phyloP scores from a whole-genome alignment of 2,888 invertebrate genomes.

The Agapetus fuscipes region DNA sequence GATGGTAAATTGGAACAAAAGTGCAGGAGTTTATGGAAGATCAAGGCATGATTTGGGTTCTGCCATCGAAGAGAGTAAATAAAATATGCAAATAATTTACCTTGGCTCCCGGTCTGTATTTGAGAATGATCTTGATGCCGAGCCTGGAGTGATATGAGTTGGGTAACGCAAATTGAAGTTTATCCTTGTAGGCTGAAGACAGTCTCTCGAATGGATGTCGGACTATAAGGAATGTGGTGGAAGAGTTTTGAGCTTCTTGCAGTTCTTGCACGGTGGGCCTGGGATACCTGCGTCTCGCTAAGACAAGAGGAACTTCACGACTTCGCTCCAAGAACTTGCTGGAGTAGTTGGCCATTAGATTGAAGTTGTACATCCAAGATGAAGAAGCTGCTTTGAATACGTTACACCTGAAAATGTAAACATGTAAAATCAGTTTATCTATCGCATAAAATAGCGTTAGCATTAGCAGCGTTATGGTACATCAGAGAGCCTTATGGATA shows the following conservation, averaged over 20 bases:
- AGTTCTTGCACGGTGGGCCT: slow-evolving; percentile 65
- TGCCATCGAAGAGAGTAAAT: no score
- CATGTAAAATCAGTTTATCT: no score
- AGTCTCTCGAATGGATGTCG: slow-evolving; percentile 73
- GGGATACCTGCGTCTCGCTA: slow-evolving; percentile 72
- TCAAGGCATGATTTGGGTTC: no score
- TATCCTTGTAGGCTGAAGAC: slow-evolving; percentile 75
- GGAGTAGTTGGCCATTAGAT: slow-evolving; percentile 73
- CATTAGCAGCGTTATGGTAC: no score
- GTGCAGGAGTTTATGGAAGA: no score
- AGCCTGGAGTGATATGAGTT: slow-evolving; percentile 74
- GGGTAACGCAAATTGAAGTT: slow-evolving; percentile 73
- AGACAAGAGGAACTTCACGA: slow-evolving; percentile 64
- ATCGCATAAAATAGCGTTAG: no score
- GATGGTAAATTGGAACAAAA: no score
- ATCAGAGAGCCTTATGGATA: no score
- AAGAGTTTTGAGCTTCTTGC: slow-evolving; percentile 62
- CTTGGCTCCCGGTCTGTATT: slow-evolving; percentile 51
- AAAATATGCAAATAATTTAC: no score
- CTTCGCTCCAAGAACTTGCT: slow-evolving; percentile 67
- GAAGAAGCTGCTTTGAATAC: slow-evolving; percentile 81
- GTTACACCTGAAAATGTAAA: slow-evolving; percentile 53
- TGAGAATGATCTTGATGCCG: slow-evolving; percentile 66
- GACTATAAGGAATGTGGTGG: slow-evolving; percentile 72
- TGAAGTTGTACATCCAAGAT: slow-evolving; percentile 89